Evolutionary conservation across 2,113 vertebrate species (phyloP).

Genomic region (Rhinichthys klamathensis): DNA sequence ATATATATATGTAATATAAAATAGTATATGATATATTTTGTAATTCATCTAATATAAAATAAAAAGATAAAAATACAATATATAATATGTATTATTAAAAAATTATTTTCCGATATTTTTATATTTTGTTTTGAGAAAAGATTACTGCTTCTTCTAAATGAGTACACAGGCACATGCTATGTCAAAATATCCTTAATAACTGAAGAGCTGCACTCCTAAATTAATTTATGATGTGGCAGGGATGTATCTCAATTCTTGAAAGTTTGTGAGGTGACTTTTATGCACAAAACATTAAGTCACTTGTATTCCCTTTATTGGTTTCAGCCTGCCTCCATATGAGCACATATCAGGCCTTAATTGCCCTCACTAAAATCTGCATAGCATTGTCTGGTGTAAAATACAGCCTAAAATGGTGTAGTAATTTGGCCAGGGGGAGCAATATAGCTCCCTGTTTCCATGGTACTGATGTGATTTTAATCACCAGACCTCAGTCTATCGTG

Average conservation of each 20-base stretch:
- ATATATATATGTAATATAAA: neutral
- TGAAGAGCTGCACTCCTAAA: neutral
- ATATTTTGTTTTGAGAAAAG: neutral
- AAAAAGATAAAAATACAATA: neutral
- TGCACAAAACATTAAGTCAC: neutral
- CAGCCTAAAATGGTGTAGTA: conserved; percentile 55
- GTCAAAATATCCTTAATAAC: neutral
- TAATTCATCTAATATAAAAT: neutral
- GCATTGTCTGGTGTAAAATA: conserved; percentile 65
- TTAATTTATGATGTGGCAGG: neutral
- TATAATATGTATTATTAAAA: neutral
- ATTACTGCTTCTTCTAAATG: neutral
- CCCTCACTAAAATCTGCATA: conserved; percentile 61
- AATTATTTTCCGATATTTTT: neutral
- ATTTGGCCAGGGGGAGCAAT: conserved; percentile 67
- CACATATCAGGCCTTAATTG: conserved; percentile 62
- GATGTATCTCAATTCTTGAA: neutral
- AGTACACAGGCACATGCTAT: neutral
- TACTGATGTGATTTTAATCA: conserved; percentile 72
- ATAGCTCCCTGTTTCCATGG: conserved; percentile 59
- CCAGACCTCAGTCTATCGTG: conserved; percentile 44
- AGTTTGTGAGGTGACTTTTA: conserved; percentile 29
- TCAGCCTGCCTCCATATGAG: conserved; percentile 36
- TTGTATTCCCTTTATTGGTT: conserved; percentile 44
- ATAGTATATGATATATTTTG: neutral